Percentiles rank a stretch among this genome's conserved stretches.
Conservation (phyloP, 2,113 vertebrate genomes). For the Pristiophorus japonicus region DNA sequence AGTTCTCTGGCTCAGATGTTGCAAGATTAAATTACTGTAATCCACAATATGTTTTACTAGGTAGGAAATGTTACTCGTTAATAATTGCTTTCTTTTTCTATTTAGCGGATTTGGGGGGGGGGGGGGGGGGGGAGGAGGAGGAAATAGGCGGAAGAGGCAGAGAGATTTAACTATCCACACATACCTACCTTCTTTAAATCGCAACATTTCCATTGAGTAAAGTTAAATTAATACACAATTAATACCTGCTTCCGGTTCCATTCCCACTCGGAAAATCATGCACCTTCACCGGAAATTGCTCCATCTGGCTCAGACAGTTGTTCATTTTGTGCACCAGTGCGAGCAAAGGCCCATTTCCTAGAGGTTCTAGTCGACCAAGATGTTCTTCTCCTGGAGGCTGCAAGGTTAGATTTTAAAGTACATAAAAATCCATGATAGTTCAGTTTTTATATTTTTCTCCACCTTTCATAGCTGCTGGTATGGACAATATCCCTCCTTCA, state of each 20-base stretch:
- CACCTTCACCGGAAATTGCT: slow-evolving; percentile 98
- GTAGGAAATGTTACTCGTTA: not conserved
- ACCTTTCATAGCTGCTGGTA: not conserved
- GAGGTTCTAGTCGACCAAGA: slow-evolving; percentile 76
- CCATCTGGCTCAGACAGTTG: slow-evolving; percentile 98
- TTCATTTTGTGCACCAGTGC: slow-evolving; percentile 98
- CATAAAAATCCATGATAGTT: not conserved
- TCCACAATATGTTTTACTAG: not conserved
- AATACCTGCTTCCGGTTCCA: slow-evolving; percentile 94
- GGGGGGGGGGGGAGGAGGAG: not conserved
- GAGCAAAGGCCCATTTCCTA: slow-evolving; percentile 79
- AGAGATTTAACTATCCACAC: not conserved
- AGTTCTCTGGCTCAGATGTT: not conserved
- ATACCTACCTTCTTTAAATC: not conserved
- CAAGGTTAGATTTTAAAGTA: slow-evolving; percentile 42
- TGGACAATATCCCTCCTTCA: not conserved
- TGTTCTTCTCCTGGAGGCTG: slow-evolving; percentile 86
- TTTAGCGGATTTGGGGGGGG: no score
- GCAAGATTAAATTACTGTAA: not conserved
- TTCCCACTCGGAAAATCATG: slow-evolving; percentile 98
- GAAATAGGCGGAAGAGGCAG: not conserved
- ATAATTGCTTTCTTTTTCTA: not conserved
- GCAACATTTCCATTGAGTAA: not conserved
- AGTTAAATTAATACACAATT: not conserved
- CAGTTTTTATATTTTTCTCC: not conserved